Evolutionary conservation across 2,797 vertebrate species (phyloP).

Genomic region (Loriculus beryllinus): DNA sequence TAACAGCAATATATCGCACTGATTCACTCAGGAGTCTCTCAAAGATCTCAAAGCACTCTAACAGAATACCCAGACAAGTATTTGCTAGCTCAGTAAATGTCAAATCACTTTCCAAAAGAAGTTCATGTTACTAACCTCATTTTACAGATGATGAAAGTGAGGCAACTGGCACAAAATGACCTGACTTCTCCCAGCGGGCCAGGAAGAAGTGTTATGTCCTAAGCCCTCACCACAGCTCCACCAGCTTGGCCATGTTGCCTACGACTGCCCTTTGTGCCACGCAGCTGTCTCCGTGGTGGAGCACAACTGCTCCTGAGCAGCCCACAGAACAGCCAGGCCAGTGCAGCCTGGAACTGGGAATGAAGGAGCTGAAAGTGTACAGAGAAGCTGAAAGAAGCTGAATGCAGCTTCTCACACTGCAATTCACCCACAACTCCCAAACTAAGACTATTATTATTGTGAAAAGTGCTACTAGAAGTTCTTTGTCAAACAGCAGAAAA

Average conservation of each 20-base stretch:
- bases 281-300: slow-evolving; percentile 38
- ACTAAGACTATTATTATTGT: neutral
- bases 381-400: neutral
- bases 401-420: neutral
- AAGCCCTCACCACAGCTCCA: neutral
- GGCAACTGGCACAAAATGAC: slow-evolving; percentile 18
- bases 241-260: neutral
- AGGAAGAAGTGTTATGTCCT: neutral
- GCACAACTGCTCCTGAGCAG: slow-evolving; percentile 26
- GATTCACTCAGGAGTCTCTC: neutral
- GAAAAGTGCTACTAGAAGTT: neutral
- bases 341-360: neutral
- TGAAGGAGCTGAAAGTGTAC: neutral
- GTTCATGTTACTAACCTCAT: slow-evolving; percentile 33
- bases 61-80: neutral
- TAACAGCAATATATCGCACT: neutral
- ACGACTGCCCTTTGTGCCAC: neutral
- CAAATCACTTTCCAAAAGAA: slow-evolving; percentile 44
- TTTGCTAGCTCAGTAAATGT: slow-evolving; percentile 36
- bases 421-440: neutral
- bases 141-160: slow-evolving; percentile 42
- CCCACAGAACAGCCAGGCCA: neutral
- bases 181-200: neutral
- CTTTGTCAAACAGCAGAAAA: neutral
- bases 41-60: slow-evolving; percentile 27